A percentile compares a stretch with the other conserved stretches of the same genome.
Evolutionary conservation across 2,113 vertebrate species (phyloP).

Genomic region (Ariopsis seemanni): DNA sequence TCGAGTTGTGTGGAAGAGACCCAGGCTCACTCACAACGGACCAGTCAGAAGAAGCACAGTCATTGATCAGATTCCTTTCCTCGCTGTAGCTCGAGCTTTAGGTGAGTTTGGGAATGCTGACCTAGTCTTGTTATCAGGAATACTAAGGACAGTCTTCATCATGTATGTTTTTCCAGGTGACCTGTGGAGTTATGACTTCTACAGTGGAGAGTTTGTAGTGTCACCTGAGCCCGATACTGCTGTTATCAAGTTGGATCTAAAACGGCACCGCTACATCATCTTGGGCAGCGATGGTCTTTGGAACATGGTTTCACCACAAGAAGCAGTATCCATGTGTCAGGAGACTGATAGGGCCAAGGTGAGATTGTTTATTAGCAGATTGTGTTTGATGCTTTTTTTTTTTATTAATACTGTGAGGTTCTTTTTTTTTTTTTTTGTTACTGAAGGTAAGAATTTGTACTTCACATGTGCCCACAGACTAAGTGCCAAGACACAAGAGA

Average conservation of each 20-base stretch:
- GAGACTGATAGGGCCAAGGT: constrained; percentile 86
- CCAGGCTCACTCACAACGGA: constrained; percentile 88
- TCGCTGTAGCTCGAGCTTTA: constrained; percentile 89
- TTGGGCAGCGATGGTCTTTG: constrained; percentile 96
- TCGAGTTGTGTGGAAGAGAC: constrained; percentile 96
- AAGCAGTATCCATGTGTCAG: constrained; percentile 92
- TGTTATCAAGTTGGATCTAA: constrained; percentile 89
- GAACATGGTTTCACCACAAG: constrained; percentile 97
- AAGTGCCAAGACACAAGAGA: constrained; percentile 40
- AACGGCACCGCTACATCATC: constrained; percentile 90
- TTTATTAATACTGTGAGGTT: neutral
- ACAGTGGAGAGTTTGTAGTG: constrained; percentile 96
- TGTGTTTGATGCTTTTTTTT: too few species aligned
- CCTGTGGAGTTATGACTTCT: constrained; percentile 98
- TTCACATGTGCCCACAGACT: constrained; percentile 8
- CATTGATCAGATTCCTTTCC: constrained; percentile 95
- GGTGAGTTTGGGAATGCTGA: constrained; percentile 51
- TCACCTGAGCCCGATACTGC: constrained; percentile 96
- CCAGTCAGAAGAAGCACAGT: constrained; percentile 93
- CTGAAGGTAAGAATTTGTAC: neutral
- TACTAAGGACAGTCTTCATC: neutral
- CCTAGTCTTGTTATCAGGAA: neutral
- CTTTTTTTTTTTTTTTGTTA: neutral
- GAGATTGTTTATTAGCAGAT: constrained; percentile 7
- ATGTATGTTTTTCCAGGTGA: constrained; percentile 74